phyloP scores from a whole-genome alignment of 2,888 invertebrate genomes.

The Desoria tigrina region DNA sequence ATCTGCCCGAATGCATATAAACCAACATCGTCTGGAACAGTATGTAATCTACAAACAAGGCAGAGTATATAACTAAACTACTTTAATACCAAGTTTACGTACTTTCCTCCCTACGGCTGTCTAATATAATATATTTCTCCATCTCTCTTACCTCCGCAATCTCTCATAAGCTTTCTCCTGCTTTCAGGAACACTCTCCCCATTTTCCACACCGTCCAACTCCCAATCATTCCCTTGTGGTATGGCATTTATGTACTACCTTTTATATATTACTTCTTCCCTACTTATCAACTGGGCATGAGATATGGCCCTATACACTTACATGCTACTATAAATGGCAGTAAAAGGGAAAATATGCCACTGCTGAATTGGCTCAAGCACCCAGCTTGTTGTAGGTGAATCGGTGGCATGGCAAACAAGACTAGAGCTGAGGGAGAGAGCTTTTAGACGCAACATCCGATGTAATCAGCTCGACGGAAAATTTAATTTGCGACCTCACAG shows the following conservation, averaged over 20 bases:
- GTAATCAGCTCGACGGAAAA: slow-evolving; percentile 51
- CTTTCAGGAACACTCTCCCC: slow-evolving; percentile 10
- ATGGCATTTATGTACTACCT: not conserved
- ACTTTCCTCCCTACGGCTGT: too few relatives aligned
- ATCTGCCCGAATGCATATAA: too few relatives aligned
- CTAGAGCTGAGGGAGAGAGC: not conserved
- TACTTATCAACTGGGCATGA: not conserved
- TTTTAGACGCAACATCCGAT: slow-evolving; percentile 30
- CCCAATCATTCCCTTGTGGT: slow-evolving; percentile 16
- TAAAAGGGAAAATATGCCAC: too few relatives aligned
- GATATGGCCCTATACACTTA: too few relatives aligned
- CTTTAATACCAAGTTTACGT: too few relatives aligned
- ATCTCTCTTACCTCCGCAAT: not conserved
- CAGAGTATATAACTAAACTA: too few relatives aligned
- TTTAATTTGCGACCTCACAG: slow-evolving; percentile 53
- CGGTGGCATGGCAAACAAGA: slow-evolving; percentile 9
- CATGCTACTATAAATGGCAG: too few relatives aligned
- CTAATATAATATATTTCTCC: too few relatives aligned
- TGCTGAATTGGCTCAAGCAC: too few relatives aligned
- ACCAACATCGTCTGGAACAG: too few relatives aligned
- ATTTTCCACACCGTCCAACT: slow-evolving; percentile 19
- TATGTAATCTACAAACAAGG: too few relatives aligned
- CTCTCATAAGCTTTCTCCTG: slow-evolving; percentile 10
- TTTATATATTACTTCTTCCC: not conserved
- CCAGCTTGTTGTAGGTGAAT: too few relatives aligned